Conservation (phyloP, 2,113 vertebrate species). For the Tragelaphus imberbis region DNA sequence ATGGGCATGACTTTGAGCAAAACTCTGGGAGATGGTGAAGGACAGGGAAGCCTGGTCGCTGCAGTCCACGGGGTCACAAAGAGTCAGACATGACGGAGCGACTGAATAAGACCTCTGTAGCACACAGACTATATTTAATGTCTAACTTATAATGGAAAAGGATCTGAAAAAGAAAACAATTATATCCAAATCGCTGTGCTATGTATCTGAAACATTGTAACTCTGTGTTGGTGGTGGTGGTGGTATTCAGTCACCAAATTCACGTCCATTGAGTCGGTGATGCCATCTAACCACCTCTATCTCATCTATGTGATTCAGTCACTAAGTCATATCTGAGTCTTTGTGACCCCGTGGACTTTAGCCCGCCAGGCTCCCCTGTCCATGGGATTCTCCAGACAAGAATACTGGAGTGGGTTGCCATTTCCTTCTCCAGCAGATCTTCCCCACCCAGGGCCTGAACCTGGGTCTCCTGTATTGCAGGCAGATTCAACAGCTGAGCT, state of each 20-base stretch:
- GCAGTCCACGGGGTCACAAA: not conserved
- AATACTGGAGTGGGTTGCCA: not conserved
- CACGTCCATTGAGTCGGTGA: not conserved
- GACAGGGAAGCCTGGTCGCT: not conserved
- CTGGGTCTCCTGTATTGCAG: not conserved
- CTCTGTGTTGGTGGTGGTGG: not conserved
- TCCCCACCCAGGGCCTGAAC: not conserved
- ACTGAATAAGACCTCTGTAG: not conserved
- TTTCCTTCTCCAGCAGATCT: not conserved
- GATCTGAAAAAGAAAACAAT: not conserved
- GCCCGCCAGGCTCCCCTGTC: not conserved
- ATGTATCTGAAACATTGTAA: rapidly evolving
- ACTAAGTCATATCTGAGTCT: not conserved
- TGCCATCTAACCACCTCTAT: not conserved
- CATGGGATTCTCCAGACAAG: not conserved
- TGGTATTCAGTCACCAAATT: not conserved
- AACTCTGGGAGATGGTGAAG: not conserved
- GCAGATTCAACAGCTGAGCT: not conserved
- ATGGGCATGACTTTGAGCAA: not conserved
- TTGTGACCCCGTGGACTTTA: not conserved
- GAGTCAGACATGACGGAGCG: not conserved
- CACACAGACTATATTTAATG: not conserved
- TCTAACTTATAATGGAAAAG: not conserved
- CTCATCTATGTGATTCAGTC: not conserved
- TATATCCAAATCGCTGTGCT: not conserved